Conservation (phyloP, 2,888 invertebrate genomes). For the Chloroclystis v-ata region DNA sequence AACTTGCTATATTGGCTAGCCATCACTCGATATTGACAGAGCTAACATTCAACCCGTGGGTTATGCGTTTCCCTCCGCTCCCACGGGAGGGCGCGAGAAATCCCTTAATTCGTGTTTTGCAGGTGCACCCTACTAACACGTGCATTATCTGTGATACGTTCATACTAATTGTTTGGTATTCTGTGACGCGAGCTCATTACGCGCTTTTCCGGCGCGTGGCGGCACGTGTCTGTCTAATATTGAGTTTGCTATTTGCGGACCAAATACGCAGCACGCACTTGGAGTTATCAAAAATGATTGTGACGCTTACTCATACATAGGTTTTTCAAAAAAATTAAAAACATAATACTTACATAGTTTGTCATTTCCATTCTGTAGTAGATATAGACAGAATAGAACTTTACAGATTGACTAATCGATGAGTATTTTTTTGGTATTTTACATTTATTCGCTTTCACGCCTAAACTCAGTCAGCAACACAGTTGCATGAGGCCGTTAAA, state of each 20-base stretch:
- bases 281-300: slow-evolving; percentile 36
- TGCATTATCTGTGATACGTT: neutral
- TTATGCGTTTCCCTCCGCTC: slow-evolving; percentile 49
- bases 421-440: no score
- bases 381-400: no score
- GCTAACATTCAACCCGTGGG: slow-evolving; percentile 56
- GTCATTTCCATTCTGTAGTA: no score
- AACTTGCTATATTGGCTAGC: slow-evolving; percentile 46
- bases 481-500: no score
- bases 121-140: slow-evolving; percentile 53
- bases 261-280: slow-evolving; percentile 51
- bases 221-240: slow-evolving; percentile 55
- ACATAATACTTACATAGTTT: no score
- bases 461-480: no score
- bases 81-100: slow-evolving; percentile 78
- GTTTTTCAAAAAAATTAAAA: neutral
- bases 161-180: slow-evolving; percentile 10
- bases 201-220: slow-evolving; percentile 69
- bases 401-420: no score
- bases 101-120: slow-evolving; percentile 73
- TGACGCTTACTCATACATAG: neutral
- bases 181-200: slow-evolving; percentile 57
- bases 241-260: slow-evolving; percentile 48
- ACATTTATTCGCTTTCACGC: no score
- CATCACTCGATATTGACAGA: slow-evolving; percentile 67